Evolutionary conservation across 92 coral and sea anemone species (phyloP).

Genomic region (Paramuricea clavata): DNA sequence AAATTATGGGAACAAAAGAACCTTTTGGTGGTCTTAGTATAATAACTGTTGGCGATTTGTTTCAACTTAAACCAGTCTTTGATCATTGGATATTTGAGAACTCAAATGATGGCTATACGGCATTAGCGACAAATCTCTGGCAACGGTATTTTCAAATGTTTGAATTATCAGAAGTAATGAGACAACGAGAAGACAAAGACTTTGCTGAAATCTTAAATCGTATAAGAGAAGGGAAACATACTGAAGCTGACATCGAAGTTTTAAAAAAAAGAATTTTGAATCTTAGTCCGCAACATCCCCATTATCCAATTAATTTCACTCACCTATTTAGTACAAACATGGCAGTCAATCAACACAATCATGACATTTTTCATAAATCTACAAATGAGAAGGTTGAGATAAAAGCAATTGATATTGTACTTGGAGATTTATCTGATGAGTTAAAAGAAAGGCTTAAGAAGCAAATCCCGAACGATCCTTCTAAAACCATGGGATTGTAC

Average conservation of each 20-base stretch:
- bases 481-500: constrained; percentile 74
- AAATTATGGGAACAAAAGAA: constrained; percentile 41
- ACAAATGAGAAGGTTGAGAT: constrained; percentile 57
- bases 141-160: neutral
- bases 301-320: constrained; percentile 44
- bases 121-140: constrained; percentile 40
- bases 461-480: constrained; percentile 72
- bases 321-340: constrained; percentile 34
- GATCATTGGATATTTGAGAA: constrained; percentile 7
- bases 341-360: constrained; percentile 58
- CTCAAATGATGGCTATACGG: neutral
- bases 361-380: constrained; percentile 23
- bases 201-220: constrained; percentile 76
- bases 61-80: constrained; percentile 66
- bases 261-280: constrained; percentile 57
- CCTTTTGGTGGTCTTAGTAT: constrained; percentile 73
- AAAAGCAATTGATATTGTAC: constrained; percentile 61
- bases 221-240: constrained; percentile 75
- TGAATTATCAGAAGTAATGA: neutral
- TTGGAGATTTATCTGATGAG: constrained; percentile 71
- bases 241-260: constrained; percentile 50
- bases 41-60: constrained; percentile 74
- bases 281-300: constrained; percentile 14
- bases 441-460: constrained; percentile 59
- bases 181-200: constrained; percentile 1